Base-by-base conservation (phyloP, 2,888 invertebrate genomes). In the Geophilus truncorum region DNA sequence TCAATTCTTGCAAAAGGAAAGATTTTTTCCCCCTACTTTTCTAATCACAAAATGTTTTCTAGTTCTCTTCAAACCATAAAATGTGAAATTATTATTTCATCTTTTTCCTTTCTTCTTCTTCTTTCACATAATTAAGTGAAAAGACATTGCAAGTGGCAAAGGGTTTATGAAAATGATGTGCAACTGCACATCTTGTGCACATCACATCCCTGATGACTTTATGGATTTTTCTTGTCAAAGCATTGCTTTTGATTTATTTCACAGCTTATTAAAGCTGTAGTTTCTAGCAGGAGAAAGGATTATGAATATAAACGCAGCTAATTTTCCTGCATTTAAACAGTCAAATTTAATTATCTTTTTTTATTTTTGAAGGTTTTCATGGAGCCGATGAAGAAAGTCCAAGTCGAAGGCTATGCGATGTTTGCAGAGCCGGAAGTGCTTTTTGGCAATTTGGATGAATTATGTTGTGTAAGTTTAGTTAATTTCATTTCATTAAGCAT, bases 361-460 rank as follows among this genome's bases (percentile, higher is more conserved):
- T 77, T 30, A 15, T 32, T 32, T 82, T 83, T 86, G 12, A 85
- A 91, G 89, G 90, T 91, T 82, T 91, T 90, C 85, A 89, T 91
- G 88, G 91, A 91, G 84, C 91, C 91, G 0, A 84, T 91, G 84
- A 91, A 91, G 86, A 90, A 90, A 84, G 89, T 90, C 36, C 91
- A 91, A 85, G 91, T 91, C 10, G 91, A 91, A 84, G 91, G 91
- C 12, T 90, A 89, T 84, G 88, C 90, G 12, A 90, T 91, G 89
- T 90, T 89, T 84, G 90, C 90, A 9, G 91, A 91, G 84, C 91
- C 91, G 2, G 89, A 90, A 84, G 88, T 91, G 45, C 87, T 91
- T 6, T 91, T 91, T 85, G 90, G 90, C 18, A 91, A 91, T 84
- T 85, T 91, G 83, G 90, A 91, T 84, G 90, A 91, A 84, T 87